Percentiles rank a stretch among this genome's conserved stretches.
These are phyloP conservation scores for Plagodis dolabraria DNA, from an alignment of 2,888 invertebrate species.

Conservation along the genomic window DNA sequence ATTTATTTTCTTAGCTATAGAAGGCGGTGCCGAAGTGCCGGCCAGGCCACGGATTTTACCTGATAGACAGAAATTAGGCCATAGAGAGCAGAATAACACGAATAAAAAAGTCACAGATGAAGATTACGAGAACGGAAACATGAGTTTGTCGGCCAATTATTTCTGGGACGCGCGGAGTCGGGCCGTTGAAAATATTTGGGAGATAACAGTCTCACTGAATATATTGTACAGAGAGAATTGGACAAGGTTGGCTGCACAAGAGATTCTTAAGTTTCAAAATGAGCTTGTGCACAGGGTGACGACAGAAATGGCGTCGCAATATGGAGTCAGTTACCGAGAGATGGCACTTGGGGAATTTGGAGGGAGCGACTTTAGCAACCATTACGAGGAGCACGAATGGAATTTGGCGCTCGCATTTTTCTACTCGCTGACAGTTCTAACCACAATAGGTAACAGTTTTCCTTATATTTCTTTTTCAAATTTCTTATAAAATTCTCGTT, in stretches of 20 bases:
- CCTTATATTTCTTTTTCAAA: not conserved
- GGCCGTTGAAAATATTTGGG: slow-evolving; percentile 96
- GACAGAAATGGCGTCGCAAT: slow-evolving; percentile 89
- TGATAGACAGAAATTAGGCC: slow-evolving; percentile 76
- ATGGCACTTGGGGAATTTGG: slow-evolving; percentile 80
- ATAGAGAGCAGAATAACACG: slow-evolving; percentile 77
- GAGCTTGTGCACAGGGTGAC: slow-evolving; percentile 91
- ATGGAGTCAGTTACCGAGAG: slow-evolving; percentile 81
- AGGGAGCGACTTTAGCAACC: slow-evolving; percentile 66
- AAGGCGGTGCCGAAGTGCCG: slow-evolving; percentile 87
- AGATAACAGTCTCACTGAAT: slow-evolving; percentile 94
- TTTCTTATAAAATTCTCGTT: not conserved
- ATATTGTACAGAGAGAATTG: slow-evolving; percentile 95
- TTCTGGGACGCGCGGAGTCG: slow-evolving; percentile 79
- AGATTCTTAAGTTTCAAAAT: slow-evolving; percentile 93
- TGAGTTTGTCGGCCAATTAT: slow-evolving; percentile 75
- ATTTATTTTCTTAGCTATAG: slow-evolving; percentile 93
- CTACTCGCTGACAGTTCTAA: slow-evolving; percentile 96
- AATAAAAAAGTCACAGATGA: slow-evolving; percentile 71
- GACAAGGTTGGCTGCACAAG: slow-evolving; percentile 92
- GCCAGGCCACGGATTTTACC: slow-evolving; percentile 78
- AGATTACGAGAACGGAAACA: slow-evolving; percentile 69
- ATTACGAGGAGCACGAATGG: slow-evolving; percentile 90
- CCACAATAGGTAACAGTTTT: slow-evolving; percentile 92
- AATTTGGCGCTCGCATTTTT: slow-evolving; percentile 96